Conservation (phyloP, 1,140 invertebrate species). For the Cyclina sinensis region DNA sequence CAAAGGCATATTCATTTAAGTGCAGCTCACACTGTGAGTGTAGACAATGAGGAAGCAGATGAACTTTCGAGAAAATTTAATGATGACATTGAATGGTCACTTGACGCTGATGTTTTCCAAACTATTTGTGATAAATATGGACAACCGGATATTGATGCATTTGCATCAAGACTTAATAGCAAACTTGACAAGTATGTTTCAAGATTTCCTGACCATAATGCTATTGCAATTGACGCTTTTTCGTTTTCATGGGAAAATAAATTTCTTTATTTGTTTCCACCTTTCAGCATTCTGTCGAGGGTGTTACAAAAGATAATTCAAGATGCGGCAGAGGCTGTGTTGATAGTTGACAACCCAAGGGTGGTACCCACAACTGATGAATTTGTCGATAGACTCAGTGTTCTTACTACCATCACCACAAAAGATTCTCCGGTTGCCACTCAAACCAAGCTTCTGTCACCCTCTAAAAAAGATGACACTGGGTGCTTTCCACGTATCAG, state of each 20-base stretch:
- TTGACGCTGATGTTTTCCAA: constrained; percentile 52
- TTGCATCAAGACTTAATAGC: constrained; percentile 44
- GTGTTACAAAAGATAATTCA: constrained; percentile 64
- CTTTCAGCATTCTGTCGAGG: constrained; percentile 65
- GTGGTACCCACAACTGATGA: constrained; percentile 63
- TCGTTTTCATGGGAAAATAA: constrained; percentile 6
- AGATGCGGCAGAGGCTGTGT: constrained; percentile 46
- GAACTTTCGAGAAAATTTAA: constrained; percentile 49
- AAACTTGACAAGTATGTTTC: neutral
- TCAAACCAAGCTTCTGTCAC: neutral
- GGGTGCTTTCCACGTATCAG: neutral
- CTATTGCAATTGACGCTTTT: constrained; percentile 57
- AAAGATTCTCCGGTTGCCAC: neutral
- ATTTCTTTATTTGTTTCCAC: constrained; percentile 69
- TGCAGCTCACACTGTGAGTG: constrained; percentile 53
- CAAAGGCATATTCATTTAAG: constrained; percentile 43
- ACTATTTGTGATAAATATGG: constrained; percentile 37
- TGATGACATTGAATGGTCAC: constrained; percentile 63
- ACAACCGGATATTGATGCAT: constrained; percentile 11
- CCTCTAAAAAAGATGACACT: neutral
- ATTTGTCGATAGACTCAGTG: neutral
- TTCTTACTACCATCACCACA: neutral
- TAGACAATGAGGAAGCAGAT: constrained; percentile 67
- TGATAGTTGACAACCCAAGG: constrained; percentile 69
- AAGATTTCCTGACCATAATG: constrained; percentile 39